phyloP scores from a whole-genome alignment of 2,888 invertebrate species.

The Zele albiditarsus region DNA sequence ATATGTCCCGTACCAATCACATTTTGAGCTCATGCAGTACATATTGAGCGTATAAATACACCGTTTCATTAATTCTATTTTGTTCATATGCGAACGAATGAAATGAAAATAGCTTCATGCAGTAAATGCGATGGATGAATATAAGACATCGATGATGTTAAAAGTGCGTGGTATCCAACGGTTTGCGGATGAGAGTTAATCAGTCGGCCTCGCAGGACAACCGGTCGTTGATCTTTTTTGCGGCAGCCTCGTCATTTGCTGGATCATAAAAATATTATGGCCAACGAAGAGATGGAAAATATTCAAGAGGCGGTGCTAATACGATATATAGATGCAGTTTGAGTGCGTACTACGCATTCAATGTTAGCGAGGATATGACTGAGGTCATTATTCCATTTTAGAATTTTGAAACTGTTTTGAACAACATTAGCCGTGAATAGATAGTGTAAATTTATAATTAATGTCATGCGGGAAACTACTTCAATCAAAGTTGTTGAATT shows the following conservation, averaged over 20 bases:
- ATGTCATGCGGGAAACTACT: background rate
- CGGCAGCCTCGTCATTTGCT: background rate
- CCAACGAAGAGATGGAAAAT: background rate
- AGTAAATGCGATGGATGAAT: background rate
- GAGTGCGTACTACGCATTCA: background rate
- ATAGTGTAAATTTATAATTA: background rate
- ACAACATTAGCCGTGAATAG: background rate
- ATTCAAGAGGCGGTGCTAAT: background rate
- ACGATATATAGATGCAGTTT: background rate
- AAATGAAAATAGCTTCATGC: background rate
- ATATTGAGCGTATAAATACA: too few species aligned
- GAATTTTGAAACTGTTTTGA: background rate
- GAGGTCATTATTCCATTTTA: background rate
- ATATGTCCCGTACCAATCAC: too few species aligned
- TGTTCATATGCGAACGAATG: background rate
- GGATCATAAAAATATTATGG: background rate
- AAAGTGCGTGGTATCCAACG: background rate
- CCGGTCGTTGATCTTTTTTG: constrained; percentile 24
- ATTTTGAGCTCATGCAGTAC: too few species aligned
- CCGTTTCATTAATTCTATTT: background rate
- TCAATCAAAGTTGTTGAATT: background rate
- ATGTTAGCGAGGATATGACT: background rate
- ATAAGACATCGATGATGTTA: background rate
- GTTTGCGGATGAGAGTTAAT: constrained; percentile 10
- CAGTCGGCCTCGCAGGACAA: constrained; percentile 6